These are phyloP conservation scores for Drosophila pallidifrons DNA, from an alignment of 1,140 invertebrate species.

Conservation along the genomic window DNA sequence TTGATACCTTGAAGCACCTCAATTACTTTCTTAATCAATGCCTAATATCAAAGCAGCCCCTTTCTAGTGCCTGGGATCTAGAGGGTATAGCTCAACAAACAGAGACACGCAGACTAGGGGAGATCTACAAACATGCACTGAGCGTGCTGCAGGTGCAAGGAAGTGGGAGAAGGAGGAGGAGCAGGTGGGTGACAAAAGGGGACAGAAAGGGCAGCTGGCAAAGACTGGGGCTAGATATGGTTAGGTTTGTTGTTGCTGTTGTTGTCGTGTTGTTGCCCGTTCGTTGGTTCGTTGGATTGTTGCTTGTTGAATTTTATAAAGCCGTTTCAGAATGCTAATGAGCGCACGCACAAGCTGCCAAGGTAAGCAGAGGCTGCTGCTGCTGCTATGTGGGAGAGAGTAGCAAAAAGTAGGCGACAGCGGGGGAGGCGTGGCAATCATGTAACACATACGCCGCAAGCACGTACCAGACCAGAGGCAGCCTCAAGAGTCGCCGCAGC, in stretches of 20 bases:
- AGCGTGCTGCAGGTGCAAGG: slow-evolving; percentile 15
- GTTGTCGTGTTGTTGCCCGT: slow-evolving; percentile 18
- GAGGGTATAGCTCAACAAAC: slow-evolving; percentile 44
- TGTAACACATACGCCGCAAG: slow-evolving; percentile 79
- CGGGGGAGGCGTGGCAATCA: slow-evolving; percentile 62
- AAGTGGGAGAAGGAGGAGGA: neutral
- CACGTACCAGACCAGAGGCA: slow-evolving; percentile 59
- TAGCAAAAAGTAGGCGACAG: neutral
- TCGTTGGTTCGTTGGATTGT: slow-evolving; percentile 49
- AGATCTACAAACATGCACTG: slow-evolving; percentile 45
- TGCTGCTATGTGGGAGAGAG: neutral
- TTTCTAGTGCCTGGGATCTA: neutral
- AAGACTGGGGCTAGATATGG: slow-evolving; percentile 11
- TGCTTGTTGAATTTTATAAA: slow-evolving; percentile 81
- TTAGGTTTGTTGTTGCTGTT: slow-evolving; percentile 35
- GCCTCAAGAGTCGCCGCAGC: slow-evolving; percentile 29
- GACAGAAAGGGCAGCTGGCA: neutral
- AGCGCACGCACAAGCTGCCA: slow-evolving; percentile 79
- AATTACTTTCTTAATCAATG: slow-evolving; percentile 11
- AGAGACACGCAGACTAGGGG: slow-evolving; percentile 63
- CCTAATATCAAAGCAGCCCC: neutral
- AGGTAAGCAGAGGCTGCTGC: slow-evolving; percentile 62
- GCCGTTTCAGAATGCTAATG: slow-evolving; percentile 82
- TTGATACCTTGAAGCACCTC: slow-evolving; percentile 2
- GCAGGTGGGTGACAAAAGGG: neutral